Evolutionary conservation across 2,888 invertebrate genomes (phyloP).

Genomic region (Archips xylosteana): DNA sequence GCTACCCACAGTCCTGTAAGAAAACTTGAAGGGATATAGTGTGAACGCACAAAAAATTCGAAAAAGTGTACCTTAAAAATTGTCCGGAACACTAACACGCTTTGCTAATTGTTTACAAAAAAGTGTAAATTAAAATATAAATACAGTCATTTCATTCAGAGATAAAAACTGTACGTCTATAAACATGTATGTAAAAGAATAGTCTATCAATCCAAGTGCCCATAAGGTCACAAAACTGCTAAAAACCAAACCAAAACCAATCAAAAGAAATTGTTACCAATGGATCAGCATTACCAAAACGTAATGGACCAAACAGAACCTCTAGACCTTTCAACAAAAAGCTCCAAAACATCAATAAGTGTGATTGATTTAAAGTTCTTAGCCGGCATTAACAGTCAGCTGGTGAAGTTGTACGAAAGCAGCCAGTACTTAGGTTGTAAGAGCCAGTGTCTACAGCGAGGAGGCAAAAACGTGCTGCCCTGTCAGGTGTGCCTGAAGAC

Average conservation of each 20-base stretch:
- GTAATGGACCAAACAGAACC: slow-evolving; percentile 77
- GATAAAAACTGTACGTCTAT: too few relatives aligned
- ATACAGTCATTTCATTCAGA: too few relatives aligned
- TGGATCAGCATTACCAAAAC: slow-evolving; percentile 8
- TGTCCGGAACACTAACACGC: neutral
- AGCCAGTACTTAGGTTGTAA: slow-evolving; percentile 58
- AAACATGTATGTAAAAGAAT: too few relatives aligned
- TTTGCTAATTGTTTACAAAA: neutral
- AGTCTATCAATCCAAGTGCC: too few relatives aligned
- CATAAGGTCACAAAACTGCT: neutral
- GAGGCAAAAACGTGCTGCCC: slow-evolving; percentile 70
- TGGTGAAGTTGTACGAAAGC: slow-evolving; percentile 75
- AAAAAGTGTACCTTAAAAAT: neutral
- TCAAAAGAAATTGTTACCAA: neutral
- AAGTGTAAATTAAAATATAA: too few relatives aligned
- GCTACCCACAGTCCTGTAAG: slow-evolving; percentile 69
- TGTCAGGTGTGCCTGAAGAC: slow-evolving; percentile 89
- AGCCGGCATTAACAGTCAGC: slow-evolving; percentile 72
- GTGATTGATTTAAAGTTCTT: slow-evolving; percentile 75
- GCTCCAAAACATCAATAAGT: slow-evolving; percentile 57
- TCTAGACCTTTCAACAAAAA: slow-evolving; percentile 71
- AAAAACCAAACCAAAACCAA: neutral
- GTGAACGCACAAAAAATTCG: slow-evolving; percentile 18
- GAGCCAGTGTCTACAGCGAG: slow-evolving; percentile 45
- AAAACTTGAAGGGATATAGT: slow-evolving; percentile 65